Conservation (phyloP, 2,888 invertebrate genomes). For the Tetragnatha montana region DNA sequence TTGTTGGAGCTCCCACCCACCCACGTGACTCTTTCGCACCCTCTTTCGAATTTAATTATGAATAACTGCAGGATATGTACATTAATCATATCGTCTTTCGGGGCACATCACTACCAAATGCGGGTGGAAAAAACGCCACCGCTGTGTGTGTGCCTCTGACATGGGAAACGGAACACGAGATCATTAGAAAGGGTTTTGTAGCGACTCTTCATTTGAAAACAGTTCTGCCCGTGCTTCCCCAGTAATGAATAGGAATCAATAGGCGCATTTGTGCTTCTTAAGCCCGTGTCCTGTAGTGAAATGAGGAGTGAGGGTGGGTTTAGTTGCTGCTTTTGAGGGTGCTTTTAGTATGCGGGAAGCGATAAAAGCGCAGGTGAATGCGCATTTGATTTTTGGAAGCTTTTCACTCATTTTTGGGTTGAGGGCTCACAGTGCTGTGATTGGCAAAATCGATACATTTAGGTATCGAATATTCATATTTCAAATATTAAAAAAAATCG, state of each 20-base stretch:
- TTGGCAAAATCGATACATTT: too few relatives aligned
- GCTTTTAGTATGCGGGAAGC: too few relatives aligned
- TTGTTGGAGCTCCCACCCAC: background rate
- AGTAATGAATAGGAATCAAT: background rate
- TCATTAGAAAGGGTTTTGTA: constrained; percentile 40
- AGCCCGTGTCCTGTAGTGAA: too few relatives aligned
- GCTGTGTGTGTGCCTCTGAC: constrained; percentile 33
- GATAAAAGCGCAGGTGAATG: background rate
- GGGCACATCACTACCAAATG: constrained; percentile 55
- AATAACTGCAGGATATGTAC: constrained; percentile 39
- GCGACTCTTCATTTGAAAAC: background rate
- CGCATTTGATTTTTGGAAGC: background rate
- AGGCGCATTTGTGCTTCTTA: background rate
- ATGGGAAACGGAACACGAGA: constrained; percentile 12
- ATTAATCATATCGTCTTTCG: constrained; percentile 63
- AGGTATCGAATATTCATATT: too few relatives aligned
- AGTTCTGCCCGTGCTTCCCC: background rate
- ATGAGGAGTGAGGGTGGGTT: too few relatives aligned
- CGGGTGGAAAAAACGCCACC: constrained; percentile 28
- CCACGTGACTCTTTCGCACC: constrained; percentile 43
- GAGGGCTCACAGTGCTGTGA: too few relatives aligned
- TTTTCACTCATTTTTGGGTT: too few relatives aligned
- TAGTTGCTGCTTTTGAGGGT: too few relatives aligned
- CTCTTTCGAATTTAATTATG: constrained; percentile 58
- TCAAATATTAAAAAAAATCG: too few relatives aligned